Conservation (phyloP, 2,888 invertebrate species). For the Ormyrus pomaceus region DNA sequence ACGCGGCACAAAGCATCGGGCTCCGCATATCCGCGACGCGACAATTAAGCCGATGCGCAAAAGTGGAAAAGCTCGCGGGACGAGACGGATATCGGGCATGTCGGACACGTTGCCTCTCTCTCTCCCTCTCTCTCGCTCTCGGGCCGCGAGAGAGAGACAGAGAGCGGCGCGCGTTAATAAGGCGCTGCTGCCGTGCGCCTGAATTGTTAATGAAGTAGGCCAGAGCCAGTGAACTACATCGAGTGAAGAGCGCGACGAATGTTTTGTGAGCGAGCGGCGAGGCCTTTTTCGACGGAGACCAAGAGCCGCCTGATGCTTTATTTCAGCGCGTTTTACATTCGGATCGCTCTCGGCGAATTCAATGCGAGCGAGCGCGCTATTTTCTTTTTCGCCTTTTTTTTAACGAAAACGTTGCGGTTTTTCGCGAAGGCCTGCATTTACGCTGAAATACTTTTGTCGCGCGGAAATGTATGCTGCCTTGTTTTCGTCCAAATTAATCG, state of each 20-base stretch:
- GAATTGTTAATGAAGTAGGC: conserved; percentile 52
- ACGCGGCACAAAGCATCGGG: not conserved
- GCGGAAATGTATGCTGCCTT: too few species aligned
- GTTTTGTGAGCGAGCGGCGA: conserved; percentile 21
- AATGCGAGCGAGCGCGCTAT: too few species aligned
- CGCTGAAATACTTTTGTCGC: too few species aligned
- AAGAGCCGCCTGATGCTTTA: too few species aligned
- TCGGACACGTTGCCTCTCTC: conserved; percentile 3
- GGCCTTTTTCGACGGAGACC: too few species aligned
- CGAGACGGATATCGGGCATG: conserved; percentile 45
- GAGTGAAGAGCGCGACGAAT: not conserved
- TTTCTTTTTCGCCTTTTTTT: not conserved
- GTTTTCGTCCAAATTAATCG: too few species aligned
- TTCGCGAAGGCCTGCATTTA: not conserved
- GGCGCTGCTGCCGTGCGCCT: conserved; percentile 7
- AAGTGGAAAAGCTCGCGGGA: not conserved
- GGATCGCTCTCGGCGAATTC: too few species aligned
- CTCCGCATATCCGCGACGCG: conserved; percentile 9
- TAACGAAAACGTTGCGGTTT: not conserved
- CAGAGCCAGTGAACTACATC: conserved; percentile 51
- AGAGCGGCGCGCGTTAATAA: conserved; percentile 35
- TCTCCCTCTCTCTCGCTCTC: too few species aligned
- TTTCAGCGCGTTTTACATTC: too few species aligned
- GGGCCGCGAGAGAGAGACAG: not conserved
- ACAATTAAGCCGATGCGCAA: conserved; percentile 35